phyloP scores from a whole-genome alignment of 2,888 invertebrate genomes.

The Abrostola triplasia region DNA sequence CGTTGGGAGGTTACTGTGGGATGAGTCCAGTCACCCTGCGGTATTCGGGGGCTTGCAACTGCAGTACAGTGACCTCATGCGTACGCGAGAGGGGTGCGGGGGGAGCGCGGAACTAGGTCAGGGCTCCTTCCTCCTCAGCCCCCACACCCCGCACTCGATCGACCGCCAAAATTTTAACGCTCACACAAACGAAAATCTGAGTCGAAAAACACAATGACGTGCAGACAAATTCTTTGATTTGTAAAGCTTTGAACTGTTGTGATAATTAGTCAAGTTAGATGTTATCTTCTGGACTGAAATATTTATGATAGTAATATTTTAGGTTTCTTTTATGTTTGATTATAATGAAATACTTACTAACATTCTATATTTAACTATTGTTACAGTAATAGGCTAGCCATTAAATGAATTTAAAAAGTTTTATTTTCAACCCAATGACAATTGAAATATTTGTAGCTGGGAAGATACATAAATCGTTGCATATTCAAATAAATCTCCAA shows the following conservation, averaged over 20 bases:
- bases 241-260: conserved; percentile 27
- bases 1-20: conserved; percentile 39
- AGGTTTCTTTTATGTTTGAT: no score
- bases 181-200: conserved; percentile 69
- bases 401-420: no score
- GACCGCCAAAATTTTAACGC: conserved; percentile 85
- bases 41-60: conserved; percentile 82
- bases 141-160: conserved; percentile 73
- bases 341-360: no score
- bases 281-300: conserved; percentile 10
- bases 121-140: conserved; percentile 68
- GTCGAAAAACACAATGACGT: conserved; percentile 50
- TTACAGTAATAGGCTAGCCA: no score
- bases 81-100: conserved; percentile 76
- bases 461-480: no score
- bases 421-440: no score
- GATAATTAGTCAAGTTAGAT: conserved; percentile 7
- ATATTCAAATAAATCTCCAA: no score
- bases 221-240: conserved; percentile 46
- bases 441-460: no score
- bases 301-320: not conserved
- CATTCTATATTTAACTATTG: no score
- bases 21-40: conserved; percentile 82
- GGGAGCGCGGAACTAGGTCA: conserved; percentile 73
- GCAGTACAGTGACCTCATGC: conserved; percentile 88